phyloP scores from a whole-genome alignment of 2,113 vertebrate genomes.

The Buteo buteo region DNA sequence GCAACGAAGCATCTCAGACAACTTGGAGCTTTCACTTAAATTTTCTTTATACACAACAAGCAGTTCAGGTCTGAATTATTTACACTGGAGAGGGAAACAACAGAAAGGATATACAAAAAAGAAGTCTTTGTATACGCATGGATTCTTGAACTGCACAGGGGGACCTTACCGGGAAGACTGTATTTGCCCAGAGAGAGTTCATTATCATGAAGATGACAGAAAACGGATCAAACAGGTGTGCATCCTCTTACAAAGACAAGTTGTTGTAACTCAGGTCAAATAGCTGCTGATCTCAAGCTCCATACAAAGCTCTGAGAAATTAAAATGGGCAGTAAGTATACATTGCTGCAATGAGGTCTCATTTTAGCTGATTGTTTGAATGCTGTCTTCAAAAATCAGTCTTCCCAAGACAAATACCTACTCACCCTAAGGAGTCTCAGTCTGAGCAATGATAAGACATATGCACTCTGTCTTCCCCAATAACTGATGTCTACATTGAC shows the following conservation, averaged over 20 bases:
- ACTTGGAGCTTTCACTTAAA: neutral
- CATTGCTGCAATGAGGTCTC: neutral
- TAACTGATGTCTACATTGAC: neutral
- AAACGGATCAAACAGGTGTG: neutral
- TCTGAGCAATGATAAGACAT: neutral
- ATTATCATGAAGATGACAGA: neutral
- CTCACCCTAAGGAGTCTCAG: neutral
- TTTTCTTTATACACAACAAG: neutral
- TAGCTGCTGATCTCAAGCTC: neutral
- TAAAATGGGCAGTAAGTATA: neutral
- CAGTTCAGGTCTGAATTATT: conserved; percentile 6
- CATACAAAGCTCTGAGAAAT: neutral
- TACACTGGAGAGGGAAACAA: neutral
- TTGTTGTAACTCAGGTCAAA: neutral
- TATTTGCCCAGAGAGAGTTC: neutral
- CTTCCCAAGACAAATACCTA: neutral
- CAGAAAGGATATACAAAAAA: neutral
- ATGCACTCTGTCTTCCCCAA: neutral
- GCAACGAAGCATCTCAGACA: neutral
- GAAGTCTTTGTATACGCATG: neutral
- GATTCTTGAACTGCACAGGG: neutral
- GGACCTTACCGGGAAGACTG: neutral
- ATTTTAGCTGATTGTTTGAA: neutral
- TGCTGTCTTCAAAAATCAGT: neutral
- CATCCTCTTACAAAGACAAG: neutral